Base-by-base conservation (phyloP, 2,797 vertebrate species). In the Scolopax bukidnonensis region DNA sequence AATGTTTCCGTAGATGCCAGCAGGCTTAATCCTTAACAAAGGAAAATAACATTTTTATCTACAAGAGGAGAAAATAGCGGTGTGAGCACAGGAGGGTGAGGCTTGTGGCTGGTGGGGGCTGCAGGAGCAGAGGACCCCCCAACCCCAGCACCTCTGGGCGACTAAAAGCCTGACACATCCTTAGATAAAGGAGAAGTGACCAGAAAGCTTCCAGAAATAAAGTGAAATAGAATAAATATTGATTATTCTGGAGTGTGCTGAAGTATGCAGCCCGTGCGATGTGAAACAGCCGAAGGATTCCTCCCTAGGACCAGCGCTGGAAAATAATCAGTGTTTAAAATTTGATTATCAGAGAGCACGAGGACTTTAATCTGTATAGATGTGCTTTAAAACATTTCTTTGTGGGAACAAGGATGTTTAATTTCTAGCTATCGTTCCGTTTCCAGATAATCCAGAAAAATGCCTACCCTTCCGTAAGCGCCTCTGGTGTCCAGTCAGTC, bases 381-480 rank as follows among this genome's bases (percentile, higher is more conserved):
- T 89, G 71, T 83, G 69, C 60, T 89, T 90, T 47, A 32, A 63
- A 87, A 45, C 43, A 40, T 90, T 91, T 73, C 56, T 90, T 93
- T 96, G 77, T 47, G 33, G 70, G 86, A 94, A 59, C 77, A 90
- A 84, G 81, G 68, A 41, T 87, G 78, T 95, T 95, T 95, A 59
- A 77, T 89, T 94, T 95, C 76, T 63, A 89, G 77, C 74, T 90
- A 12, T 77, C 48, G 2, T 93, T 95, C 76, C 59, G 25, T 90
- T 84, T 95, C 47, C 60, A 89, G 89, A 76, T 93, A 93, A 95
- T 89, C 43, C 78, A 67, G 84, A 70, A 50, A 83, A 93, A 93
- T 65, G 45, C 33, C 70, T 75, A 1, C 61, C 56, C 64, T 45
- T 53, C 76, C 61, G 11, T 33, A 77, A 64, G 54, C 59, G 78